Evolutionary conservation across 2,888 invertebrate genomes (phyloP).

Genomic region (Metellina segmentata): DNA sequence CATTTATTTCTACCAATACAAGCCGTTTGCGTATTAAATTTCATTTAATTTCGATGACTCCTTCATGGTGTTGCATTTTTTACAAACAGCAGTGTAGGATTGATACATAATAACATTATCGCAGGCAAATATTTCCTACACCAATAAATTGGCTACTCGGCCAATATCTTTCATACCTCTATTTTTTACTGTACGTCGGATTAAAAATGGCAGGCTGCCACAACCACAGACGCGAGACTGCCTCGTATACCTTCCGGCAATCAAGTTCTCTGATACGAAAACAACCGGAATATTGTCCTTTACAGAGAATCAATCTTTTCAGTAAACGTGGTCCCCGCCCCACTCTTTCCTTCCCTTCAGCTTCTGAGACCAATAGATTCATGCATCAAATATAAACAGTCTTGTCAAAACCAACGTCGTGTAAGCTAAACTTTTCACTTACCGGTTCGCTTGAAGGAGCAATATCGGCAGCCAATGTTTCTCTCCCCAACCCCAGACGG

Average conservation of each 20-base stretch:
- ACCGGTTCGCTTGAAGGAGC: conserved; percentile 4
- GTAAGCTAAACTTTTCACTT: conserved; percentile 55
- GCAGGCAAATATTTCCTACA: no score
- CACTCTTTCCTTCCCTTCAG: background rate
- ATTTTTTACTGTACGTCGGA: background rate
- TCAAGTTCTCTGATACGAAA: background rate
- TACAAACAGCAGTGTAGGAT: no score
- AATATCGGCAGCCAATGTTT: background rate
- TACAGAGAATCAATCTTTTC: background rate
- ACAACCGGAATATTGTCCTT: background rate
- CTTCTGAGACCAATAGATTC: conserved; percentile 6
- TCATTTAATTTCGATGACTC: no score
- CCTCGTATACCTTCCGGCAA: background rate
- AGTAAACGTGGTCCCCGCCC: no score
- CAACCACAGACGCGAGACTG: background rate
- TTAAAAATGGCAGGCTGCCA: background rate
- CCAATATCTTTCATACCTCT: no score
- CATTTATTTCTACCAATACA: no score
- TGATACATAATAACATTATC: no score
- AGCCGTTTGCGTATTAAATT: no score
- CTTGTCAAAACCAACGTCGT: conserved; percentile 62
- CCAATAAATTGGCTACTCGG: no score
- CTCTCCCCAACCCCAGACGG: background rate
- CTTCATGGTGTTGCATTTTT: no score
- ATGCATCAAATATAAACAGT: conserved; percentile 46